Evolutionary conservation across 2,888 invertebrate genomes (phyloP).

Genomic region (Lepidocyrtoides sp.): DNA sequence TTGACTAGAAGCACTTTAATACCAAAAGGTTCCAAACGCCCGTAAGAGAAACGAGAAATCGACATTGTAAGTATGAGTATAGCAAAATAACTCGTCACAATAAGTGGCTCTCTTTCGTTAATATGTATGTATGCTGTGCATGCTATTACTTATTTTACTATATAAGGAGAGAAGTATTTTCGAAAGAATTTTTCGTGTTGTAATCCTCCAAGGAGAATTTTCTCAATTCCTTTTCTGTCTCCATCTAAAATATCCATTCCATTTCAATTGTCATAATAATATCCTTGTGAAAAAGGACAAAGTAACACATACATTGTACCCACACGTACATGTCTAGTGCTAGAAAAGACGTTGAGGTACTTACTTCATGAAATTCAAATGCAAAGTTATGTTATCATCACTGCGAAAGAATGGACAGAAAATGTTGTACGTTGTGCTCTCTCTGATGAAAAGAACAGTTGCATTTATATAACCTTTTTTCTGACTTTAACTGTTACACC

Average conservation of each 20-base stretch:
- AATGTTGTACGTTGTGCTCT: neutral
- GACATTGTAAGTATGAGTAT: neutral
- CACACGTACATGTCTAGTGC: neutral
- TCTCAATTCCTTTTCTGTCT: conserved; percentile 48
- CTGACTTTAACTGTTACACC: conserved; percentile 1
- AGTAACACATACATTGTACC: neutral
- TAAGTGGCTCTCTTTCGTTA: neutral
- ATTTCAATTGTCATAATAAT: conserved; percentile 66
- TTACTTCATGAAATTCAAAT: conserved; percentile 77
- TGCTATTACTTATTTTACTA: neutral
- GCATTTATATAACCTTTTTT: conserved; percentile 39
- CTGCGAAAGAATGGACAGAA: neutral
- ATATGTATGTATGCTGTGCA: neutral
- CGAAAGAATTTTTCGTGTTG: conserved; percentile 8
- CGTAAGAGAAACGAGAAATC: conserved; percentile 8
- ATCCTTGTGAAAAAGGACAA: neutral
- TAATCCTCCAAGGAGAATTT: conserved; percentile 46
- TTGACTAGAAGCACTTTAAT: neutral
- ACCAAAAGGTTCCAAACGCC: too few relatives aligned
- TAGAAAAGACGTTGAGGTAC: neutral
- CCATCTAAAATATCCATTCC: conserved; percentile 32
- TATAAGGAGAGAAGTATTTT: neutral
- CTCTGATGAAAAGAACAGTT: conserved; percentile 4
- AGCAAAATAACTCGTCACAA: neutral
- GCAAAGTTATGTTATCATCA: conserved; percentile 25